Conservation (phyloP, 2,888 invertebrate genomes). For the Heliothis peltigera region DNA sequence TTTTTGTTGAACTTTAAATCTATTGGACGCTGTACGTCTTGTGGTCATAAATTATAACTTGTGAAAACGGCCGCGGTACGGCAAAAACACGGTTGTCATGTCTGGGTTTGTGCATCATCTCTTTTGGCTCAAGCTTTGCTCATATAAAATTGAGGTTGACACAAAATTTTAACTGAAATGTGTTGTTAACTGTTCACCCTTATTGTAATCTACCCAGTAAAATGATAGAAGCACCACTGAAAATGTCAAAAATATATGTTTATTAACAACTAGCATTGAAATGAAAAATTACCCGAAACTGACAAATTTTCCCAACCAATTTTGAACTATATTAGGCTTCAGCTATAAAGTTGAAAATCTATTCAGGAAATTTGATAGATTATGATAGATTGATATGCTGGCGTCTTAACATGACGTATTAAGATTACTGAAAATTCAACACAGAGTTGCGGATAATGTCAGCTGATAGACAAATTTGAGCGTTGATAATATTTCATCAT, state of each 20-base stretch:
- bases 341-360: too few species aligned
- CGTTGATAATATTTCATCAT: too few species aligned
- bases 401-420: neutral
- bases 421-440: neutral
- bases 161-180: neutral
- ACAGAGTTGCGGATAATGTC: constrained; percentile 2
- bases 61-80: neutral
- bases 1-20: constrained; percentile 31
- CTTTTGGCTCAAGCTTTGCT: neutral
- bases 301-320: too few species aligned
- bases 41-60: constrained; percentile 38
- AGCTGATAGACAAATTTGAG: constrained; percentile 17
- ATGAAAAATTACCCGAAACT: too few species aligned
- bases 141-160: neutral
- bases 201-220: too few species aligned
- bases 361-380: too few species aligned
- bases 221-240: too few species aligned
- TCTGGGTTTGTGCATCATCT: constrained; percentile 26
- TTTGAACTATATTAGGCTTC: too few species aligned
- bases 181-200: too few species aligned
- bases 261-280: too few species aligned
- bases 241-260: too few species aligned
- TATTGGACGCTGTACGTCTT: constrained; percentile 9
- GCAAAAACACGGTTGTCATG: constrained; percentile 24
- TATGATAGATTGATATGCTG: too few species aligned